Evolutionary conservation across 2,888 invertebrate genomes (phyloP).

Genomic region (Malthinus seriepunctatus): DNA sequence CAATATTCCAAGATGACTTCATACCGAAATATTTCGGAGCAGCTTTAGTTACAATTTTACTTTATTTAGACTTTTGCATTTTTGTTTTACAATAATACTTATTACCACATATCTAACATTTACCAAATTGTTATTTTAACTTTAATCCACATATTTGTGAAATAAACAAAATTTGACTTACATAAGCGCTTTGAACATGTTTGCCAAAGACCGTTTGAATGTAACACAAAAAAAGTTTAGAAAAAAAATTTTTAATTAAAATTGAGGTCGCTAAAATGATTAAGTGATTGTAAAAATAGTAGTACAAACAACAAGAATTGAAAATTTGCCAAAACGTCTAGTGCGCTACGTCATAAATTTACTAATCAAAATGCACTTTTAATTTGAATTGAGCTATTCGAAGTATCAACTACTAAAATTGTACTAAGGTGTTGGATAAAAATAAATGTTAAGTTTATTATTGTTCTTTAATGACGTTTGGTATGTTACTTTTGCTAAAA

Average conservation of each 20-base stretch:
- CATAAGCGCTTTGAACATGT: no score
- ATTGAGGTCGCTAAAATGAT: slow-evolving; percentile 2
- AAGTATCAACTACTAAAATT: no score
- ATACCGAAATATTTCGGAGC: neutral
- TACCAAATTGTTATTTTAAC: neutral
- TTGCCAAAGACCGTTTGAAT: no score
- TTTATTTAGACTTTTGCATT: neutral
- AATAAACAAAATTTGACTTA: neutral
- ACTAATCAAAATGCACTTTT: slow-evolving; percentile 2
- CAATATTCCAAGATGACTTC: slow-evolving; percentile 11
- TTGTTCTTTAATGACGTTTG: no score
- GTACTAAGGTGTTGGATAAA: no score
- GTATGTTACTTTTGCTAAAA: no score
- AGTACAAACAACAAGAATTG: slow-evolving; percentile 3
- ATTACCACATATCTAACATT: neutral
- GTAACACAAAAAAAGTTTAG: no score
- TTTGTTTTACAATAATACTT: neutral
- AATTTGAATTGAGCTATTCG: neutral
- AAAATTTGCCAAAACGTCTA: slow-evolving; percentile 4
- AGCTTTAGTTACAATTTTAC: slow-evolving; percentile 2
- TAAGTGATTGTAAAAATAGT: neutral
- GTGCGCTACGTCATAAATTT: neutral
- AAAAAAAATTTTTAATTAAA: neutral
- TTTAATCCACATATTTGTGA: neutral
- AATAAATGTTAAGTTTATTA: no score